phyloP scores from a whole-genome alignment of 2,113 vertebrate species.

The Rhinolophus sinicus region DNA sequence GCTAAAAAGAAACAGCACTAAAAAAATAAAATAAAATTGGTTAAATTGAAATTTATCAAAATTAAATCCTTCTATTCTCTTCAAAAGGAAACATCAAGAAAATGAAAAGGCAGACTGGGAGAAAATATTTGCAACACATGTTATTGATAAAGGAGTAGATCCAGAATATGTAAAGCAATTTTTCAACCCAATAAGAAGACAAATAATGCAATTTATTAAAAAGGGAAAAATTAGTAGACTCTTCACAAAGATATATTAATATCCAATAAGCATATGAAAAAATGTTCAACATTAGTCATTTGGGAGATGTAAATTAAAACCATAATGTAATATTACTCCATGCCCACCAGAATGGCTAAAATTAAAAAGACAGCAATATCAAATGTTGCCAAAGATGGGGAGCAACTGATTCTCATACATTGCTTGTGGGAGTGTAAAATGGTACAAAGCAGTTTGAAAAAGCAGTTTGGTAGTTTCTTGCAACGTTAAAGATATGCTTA shows the following conservation, averaged over 20 bases:
- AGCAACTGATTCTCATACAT: background rate
- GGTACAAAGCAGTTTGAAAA: background rate
- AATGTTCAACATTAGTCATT: background rate
- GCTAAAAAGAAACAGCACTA: background rate
- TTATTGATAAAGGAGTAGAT: background rate
- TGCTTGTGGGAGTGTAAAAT: background rate
- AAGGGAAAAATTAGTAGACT: background rate
- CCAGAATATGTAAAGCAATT: background rate
- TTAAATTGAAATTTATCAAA: background rate
- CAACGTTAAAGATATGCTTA: background rate
- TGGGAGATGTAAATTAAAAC: background rate
- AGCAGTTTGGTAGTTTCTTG: background rate
- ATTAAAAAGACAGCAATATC: background rate
- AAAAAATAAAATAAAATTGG: background rate
- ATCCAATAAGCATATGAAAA: background rate
- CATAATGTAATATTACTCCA: background rate
- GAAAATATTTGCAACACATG: background rate
- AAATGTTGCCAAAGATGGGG: background rate
- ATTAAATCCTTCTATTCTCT: slow-evolving; percentile 4
- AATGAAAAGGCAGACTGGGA: background rate
- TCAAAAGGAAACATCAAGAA: slow-evolving; percentile 4
- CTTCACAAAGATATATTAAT: background rate
- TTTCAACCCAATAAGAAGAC: background rate
- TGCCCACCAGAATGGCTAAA: background rate
- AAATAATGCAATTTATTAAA: background rate